Percentiles rank a stretch among this genome's conserved stretches.
Evolutionary conservation across 2,797 vertebrate species (phyloP).

Genomic region (Australoheros facetus): DNA sequence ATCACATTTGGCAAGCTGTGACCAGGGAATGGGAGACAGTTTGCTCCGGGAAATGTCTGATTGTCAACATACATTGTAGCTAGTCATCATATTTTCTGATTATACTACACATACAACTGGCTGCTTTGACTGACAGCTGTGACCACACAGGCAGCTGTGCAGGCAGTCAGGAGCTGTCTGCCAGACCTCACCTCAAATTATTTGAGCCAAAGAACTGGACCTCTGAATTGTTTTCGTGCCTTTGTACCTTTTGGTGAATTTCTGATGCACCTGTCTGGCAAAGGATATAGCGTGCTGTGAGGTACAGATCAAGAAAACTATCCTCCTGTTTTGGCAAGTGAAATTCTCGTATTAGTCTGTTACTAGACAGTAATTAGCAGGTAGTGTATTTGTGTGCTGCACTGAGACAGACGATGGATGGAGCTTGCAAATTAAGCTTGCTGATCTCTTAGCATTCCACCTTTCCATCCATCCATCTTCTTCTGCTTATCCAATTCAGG

Average conservation of each 20-base stretch:
- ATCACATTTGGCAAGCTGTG: not conserved
- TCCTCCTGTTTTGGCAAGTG: not conserved
- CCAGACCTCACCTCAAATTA: not conserved
- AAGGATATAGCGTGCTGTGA: not conserved
- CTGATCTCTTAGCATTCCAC: not conserved
- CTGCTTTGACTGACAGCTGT: not conserved
- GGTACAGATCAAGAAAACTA: not conserved
- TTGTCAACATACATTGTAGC: not conserved
- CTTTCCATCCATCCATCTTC: not conserved
- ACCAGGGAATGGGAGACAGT: not conserved
- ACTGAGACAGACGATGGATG: not conserved
- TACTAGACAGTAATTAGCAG: not conserved
- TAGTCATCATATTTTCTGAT: conserved; percentile 2
- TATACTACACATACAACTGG: not conserved
- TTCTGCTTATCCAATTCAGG: not conserved
- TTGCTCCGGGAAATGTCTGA: not conserved
- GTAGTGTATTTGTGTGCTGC: not conserved
- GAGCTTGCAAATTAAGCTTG: not conserved
- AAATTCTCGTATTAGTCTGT: not conserved
- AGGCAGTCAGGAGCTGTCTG: not conserved
- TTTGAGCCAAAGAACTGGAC: not conserved
- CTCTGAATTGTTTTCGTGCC: not conserved
- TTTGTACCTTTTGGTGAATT: not conserved
- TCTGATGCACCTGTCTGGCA: not conserved
- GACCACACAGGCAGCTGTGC: not conserved